phyloP scores from a whole-genome alignment of 2,888 invertebrate genomes.

The Penaeus monodon region DNA sequence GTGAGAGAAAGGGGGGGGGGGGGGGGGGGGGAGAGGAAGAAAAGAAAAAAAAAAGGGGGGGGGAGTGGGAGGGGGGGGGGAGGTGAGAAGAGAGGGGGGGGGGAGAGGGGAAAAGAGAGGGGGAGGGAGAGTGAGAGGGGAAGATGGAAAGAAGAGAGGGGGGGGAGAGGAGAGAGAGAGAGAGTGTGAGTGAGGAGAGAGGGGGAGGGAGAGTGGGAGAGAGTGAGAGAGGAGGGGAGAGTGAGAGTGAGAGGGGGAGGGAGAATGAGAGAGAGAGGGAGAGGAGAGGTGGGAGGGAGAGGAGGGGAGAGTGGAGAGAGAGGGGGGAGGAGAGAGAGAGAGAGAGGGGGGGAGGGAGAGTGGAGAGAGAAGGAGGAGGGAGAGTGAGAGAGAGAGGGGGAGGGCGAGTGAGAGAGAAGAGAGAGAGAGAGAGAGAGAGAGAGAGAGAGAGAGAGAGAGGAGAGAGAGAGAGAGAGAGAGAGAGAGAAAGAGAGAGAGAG shows the following conservation, averaged over 20 bases:
- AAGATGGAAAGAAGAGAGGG: neutral
- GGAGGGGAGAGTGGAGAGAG: neutral
- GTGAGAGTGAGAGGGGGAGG: neutral
- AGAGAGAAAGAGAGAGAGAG: constrained; percentile 32
- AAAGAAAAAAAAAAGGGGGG: neutral
- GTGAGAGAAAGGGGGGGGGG: neutral
- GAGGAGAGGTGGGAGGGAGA: neutral
- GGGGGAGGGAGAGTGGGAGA: neutral
- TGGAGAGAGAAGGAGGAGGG: neutral
- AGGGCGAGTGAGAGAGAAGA: neutral
- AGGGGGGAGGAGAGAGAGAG: too few species aligned
- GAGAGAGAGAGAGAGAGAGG: neutral
- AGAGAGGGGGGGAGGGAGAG: neutral
- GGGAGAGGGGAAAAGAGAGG: neutral
- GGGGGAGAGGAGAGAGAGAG: neutral
- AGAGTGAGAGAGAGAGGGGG: neutral
- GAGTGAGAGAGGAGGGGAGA: neutral
- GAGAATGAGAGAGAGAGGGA: neutral
- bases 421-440: neutral
- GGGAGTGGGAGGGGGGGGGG: neutral
- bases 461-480: constrained; percentile 31
- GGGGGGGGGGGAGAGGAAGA: neutral
- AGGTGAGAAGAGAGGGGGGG: neutral
- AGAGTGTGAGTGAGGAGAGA: neutral
- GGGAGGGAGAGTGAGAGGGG: neutral